Base-by-base conservation (phyloP, 2,888 invertebrate species). In the Isotomurus palustris region DNA sequence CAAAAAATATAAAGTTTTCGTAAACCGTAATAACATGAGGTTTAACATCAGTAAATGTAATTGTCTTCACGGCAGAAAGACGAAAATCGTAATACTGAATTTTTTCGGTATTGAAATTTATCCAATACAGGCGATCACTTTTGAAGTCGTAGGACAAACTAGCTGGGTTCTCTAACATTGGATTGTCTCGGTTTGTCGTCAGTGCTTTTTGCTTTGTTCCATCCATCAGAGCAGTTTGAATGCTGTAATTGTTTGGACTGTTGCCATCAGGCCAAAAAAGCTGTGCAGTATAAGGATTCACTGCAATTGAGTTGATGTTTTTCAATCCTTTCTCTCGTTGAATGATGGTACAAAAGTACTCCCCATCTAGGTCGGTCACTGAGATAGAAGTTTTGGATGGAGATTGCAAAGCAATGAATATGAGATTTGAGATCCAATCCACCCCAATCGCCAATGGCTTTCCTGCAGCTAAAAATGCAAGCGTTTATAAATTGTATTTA, bases 401-500 rank as follows among this genome's bases (percentile, higher is more conserved):
- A 10, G 82, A 80, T 57, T 76, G 77, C 1, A 83, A 82, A 0
- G 84, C 83, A 73, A 89, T 83, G 76, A 86, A 88, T 76, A 89
- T 79, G 72, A 87, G 81, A 44, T 83, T 79, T 17, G 88, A 86
- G 58, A 87, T 81, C 87, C 88, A 88, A 78, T 92, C 91, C 57
- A 91, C 80, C 35, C 88, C 88, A 73, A 92, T 82, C 2, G 87
- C 90, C 52, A 80, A 79, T 28, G 85, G 83, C 67, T 78, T 76
- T 66, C 79, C 78, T 58, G 82, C 76, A 43, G 80, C 77, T 77
- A 61, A 24, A 49, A 47, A 53, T 47, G 60, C 36, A 25, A 22
- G 19, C 50, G 6, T 19, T 40, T 38, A 52, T 50, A 56, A n/a
- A 53, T 17, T 40, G 22, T 14, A 32, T 3, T n/a, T 21, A 36